phyloP scores from a whole-genome alignment of 2,888 invertebrate species.

The Netelia inedita region DNA sequence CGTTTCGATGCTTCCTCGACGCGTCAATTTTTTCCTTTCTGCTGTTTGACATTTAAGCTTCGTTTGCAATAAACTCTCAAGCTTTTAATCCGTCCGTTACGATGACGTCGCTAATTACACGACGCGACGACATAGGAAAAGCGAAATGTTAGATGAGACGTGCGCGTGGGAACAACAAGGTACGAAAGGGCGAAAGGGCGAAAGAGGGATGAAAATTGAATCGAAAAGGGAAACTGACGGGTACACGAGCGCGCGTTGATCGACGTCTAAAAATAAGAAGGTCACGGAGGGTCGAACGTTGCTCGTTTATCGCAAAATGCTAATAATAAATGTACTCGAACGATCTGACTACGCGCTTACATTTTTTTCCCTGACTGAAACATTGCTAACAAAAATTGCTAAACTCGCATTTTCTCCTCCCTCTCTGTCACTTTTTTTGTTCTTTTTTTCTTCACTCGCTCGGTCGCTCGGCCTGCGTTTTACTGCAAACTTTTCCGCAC shows the following conservation, averaged over 20 bases:
- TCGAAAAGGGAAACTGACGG: not conserved
- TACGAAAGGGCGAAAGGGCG: not conserved
- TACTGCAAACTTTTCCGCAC: constrained; percentile 30
- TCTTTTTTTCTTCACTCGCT: constrained; percentile 17
- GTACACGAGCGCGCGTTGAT: constrained; percentile 4
- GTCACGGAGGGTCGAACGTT: not conserved
- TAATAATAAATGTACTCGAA: not conserved
- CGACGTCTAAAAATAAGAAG: constrained; percentile 49
- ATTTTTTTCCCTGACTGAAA: not conserved
- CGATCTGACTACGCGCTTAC: not conserved
- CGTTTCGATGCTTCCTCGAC: not conserved
- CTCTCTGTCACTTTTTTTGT: not conserved
- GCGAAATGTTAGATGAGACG: constrained; percentile 1
- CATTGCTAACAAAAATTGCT: constrained; percentile 5
- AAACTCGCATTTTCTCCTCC: constrained; percentile 9
- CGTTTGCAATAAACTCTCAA: constrained; percentile 7
- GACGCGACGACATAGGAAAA: constrained; percentile 3
- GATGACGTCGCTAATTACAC: constrained; percentile 4
- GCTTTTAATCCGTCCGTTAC: constrained; percentile 6
- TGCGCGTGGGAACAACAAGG: not conserved
- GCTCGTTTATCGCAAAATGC: constrained; percentile 8
- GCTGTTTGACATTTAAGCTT: not conserved
- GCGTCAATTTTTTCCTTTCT: not conserved
- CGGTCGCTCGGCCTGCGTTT: constrained; percentile 15
- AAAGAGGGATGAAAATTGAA: constrained; percentile 1